Conservation (phyloP, 1,140 invertebrate genomes). For the Samia ricini region DNA sequence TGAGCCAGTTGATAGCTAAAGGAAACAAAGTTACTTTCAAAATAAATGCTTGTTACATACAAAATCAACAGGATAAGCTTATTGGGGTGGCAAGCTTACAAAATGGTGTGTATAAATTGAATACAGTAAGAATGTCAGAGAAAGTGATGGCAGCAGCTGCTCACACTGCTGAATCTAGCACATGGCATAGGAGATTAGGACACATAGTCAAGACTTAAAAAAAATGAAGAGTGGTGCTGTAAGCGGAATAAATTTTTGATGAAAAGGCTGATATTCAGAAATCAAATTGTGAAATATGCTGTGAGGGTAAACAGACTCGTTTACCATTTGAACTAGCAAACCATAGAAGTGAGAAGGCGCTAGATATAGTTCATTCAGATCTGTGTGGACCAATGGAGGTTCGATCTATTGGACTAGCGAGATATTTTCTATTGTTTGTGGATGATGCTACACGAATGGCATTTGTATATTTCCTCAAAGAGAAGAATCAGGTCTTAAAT, state of each 20-base stretch:
- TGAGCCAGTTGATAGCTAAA: slow-evolving; percentile 31
- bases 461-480: slow-evolving; percentile 14
- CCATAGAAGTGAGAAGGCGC: neutral
- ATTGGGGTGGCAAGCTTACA: neutral
- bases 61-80: neutral
- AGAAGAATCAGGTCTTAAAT: slow-evolving; percentile 11
- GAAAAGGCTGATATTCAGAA: slow-evolving; percentile 8
- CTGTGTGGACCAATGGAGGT: slow-evolving; percentile 17
- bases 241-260: slow-evolving; percentile 4
- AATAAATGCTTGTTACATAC: neutral
- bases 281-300: slow-evolving; percentile 8
- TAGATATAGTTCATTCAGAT: slow-evolving; percentile 13
- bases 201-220: slow-evolving; percentile 5
- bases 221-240: slow-evolving; percentile 12
- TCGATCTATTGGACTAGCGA: slow-evolving; percentile 2
- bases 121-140: no score
- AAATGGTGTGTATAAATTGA: slow-evolving; percentile 2
- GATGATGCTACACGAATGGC: slow-evolving; percentile 11
- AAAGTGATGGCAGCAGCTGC: neutral
- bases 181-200: slow-evolving; percentile 20
- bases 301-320: slow-evolving; percentile 13
- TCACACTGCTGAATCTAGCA: neutral
- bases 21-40: slow-evolving; percentile 19
- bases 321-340: slow-evolving; percentile 7
- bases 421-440: slow-evolving; percentile 12